Evolutionary conservation across 2,888 invertebrate genomes (phyloP).

Genomic region (Nomada goodeniana): DNA sequence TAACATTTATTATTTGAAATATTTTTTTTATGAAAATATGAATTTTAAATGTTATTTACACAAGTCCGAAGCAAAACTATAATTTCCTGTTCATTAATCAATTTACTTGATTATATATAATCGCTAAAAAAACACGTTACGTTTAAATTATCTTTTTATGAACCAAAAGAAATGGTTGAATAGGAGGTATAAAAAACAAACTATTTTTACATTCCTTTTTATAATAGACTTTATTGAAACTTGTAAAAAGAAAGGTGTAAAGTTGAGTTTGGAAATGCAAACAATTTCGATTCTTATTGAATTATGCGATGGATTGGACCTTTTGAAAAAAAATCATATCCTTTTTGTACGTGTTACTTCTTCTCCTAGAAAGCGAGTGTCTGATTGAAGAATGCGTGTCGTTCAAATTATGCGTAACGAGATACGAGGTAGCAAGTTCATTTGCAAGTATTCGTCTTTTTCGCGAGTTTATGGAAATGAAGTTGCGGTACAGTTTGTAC

Average conservation of each 20-base stretch:
- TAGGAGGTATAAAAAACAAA: conserved; percentile 27
- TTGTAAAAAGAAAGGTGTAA: conserved; percentile 29
- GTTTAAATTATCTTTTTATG: conserved; percentile 9
- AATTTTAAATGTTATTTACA: conserved; percentile 3
- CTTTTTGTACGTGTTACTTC: conserved; percentile 55
- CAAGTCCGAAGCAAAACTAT: conserved; percentile 2
- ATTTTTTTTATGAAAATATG: conserved; percentile 8
- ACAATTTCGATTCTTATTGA: conserved; percentile 19
- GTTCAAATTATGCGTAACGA: conserved; percentile 25
- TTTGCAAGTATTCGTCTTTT: conserved; percentile 56
- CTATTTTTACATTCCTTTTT: conserved; percentile 68
- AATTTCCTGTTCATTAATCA: background rate
- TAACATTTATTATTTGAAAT: conserved; percentile 17
- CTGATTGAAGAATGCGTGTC: conserved; percentile 25
- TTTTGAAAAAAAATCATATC: conserved; percentile 34
- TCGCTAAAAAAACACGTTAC: conserved; percentile 10
- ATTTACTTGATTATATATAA: too few relatives aligned
- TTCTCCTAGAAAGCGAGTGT: conserved; percentile 14
- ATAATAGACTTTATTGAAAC: conserved; percentile 37
- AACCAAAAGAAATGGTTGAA: conserved; percentile 5
- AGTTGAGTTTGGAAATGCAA: conserved; percentile 6
- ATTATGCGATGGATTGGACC: conserved; percentile 21
- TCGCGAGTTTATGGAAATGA: conserved; percentile 61
- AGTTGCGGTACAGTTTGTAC: conserved; percentile 60
- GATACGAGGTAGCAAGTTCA: conserved; percentile 40